Percentiles rank a stretch among this genome's conserved stretches.
Conservation (phyloP, 2,113 vertebrate species). For the Ploceus nigricollis region DNA sequence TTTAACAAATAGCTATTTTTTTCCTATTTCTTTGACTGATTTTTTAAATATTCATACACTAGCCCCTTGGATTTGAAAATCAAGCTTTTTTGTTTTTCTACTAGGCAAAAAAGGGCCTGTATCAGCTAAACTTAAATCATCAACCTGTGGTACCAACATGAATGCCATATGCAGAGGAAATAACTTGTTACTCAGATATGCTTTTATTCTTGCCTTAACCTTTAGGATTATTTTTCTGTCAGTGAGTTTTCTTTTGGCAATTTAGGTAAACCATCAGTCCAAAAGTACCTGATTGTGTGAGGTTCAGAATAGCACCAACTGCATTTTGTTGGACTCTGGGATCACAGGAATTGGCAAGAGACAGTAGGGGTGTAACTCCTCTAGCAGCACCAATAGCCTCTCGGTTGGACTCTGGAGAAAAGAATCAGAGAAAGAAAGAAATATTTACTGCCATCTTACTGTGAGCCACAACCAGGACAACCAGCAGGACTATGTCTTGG, state of each 20-base stretch:
- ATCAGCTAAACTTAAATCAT: neutral
- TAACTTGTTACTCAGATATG: neutral
- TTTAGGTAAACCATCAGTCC: neutral
- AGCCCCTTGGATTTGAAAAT: neutral
- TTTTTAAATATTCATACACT: neutral
- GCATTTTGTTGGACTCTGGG: conserved; percentile 78
- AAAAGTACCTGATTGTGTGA: conserved; percentile 77
- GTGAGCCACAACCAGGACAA: neutral
- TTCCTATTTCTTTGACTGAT: neutral
- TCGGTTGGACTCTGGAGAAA: conserved; percentile 70
- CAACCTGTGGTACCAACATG: neutral
- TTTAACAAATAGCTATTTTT: neutral
- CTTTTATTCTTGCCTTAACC: neutral
- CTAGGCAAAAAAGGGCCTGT: neutral
- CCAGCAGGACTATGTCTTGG: neutral
- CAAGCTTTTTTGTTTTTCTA: neutral
- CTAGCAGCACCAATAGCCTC: conserved; percentile 69
- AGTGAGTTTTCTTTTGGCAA: neutral
- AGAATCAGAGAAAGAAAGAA: neutral
- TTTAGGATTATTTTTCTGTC: neutral
- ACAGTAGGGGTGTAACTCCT: conserved; percentile 73
- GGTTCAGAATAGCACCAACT: conserved; percentile 77
- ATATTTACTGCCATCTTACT: neutral
- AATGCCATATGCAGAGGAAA: neutral
- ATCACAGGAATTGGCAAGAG: conserved; percentile 76